phyloP scores from a whole-genome alignment of 2,888 invertebrate genomes.

The Epistrophella euchroma region DNA sequence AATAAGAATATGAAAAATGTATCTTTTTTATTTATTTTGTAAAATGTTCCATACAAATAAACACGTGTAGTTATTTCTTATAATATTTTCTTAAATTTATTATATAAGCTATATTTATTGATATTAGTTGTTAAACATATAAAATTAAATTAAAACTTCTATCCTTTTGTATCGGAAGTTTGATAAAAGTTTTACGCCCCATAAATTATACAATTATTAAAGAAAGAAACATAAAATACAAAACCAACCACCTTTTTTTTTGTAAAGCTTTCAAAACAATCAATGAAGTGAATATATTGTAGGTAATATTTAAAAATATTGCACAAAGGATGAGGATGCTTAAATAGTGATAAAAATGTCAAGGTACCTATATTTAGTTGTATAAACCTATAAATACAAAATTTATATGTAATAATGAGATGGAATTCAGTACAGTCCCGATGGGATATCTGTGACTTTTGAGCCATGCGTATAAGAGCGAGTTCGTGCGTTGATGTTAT shows the following conservation, averaged over 20 bases:
- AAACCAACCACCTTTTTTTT: slow-evolving; percentile 53
- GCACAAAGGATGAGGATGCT: slow-evolving; percentile 66
- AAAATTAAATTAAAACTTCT: not conserved
- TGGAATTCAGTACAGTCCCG: slow-evolving; percentile 87
- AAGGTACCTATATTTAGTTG: not conserved
- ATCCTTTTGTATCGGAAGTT: not conserved
- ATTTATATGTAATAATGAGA: slow-evolving; percentile 1
- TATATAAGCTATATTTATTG: not conserved
- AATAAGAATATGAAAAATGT: not conserved
- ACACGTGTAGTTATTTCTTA: not conserved
- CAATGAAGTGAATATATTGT: not conserved
- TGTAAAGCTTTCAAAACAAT: slow-evolving; percentile 17
- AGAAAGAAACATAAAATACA: not conserved
- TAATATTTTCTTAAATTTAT: slow-evolving; percentile 2
- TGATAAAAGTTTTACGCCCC: not conserved
- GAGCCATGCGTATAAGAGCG: slow-evolving; percentile 84
- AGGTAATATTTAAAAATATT: slow-evolving; percentile 58
- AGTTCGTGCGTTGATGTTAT: slow-evolving; percentile 86
- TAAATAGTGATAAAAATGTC: slow-evolving; percentile 33
- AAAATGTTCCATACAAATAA: not conserved
- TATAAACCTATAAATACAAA: not conserved
- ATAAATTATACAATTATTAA: not conserved
- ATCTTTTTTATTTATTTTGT: slow-evolving; percentile 16
- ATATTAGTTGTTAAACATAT: not conserved
- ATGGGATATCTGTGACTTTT: slow-evolving; percentile 90